Conservation (phyloP, 2,888 invertebrate genomes). For the Chrysomela aeneicollis region DNA sequence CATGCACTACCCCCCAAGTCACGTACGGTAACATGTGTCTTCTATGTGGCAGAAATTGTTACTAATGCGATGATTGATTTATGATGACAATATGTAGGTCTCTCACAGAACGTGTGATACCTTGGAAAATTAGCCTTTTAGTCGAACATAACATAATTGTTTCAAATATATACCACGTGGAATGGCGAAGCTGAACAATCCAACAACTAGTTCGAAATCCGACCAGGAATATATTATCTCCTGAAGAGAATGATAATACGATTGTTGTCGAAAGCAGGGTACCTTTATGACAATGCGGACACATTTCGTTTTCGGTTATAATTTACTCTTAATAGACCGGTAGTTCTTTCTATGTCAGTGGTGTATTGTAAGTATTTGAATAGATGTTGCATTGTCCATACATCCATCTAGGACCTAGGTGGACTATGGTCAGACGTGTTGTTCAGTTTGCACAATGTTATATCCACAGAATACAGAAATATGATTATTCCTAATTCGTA, state of each 20-base stretch:
- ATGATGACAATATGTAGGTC: too few species aligned
- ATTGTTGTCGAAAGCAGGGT: background rate
- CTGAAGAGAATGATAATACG: background rate
- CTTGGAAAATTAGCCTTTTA: too few species aligned
- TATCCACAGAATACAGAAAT: background rate
- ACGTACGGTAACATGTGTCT: constrained; percentile 32
- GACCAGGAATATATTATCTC: background rate
- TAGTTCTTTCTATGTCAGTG: background rate
- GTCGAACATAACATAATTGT: too few species aligned
- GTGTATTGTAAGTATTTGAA: background rate
- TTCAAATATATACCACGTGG: too few species aligned
- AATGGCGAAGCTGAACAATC: too few species aligned
- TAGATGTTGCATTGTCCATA: background rate
- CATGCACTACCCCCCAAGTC: constrained; percentile 34
- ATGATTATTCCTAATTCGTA: too few species aligned
- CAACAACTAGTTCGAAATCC: background rate
- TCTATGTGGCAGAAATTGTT: constrained; percentile 26
- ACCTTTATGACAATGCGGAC: background rate
- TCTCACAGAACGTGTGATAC: too few species aligned
- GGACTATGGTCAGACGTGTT: background rate
- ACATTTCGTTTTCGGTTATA: background rate
- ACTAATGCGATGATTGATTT: background rate
- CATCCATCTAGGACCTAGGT: too few species aligned
- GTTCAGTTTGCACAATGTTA: background rate
- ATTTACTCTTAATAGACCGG: background rate